Base-by-base conservation (phyloP, 2,888 invertebrate species). In the Dione vanillae region DNA sequence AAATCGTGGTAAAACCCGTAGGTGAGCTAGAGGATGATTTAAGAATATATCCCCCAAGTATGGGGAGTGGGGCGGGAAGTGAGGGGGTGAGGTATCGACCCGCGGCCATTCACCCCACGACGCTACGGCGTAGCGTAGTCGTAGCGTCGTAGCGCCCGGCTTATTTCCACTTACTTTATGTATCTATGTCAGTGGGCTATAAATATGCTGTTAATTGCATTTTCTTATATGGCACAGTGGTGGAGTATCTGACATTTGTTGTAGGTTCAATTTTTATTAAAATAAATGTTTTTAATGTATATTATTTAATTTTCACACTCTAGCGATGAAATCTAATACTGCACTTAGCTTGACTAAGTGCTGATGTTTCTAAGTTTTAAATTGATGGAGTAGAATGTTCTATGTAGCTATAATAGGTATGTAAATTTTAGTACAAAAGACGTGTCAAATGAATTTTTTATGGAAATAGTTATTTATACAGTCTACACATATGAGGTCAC, bases 71-170 rank as follows among this genome's bases (percentile, higher is more conserved):
- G 51, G 65, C 59, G 70, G 77, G 76, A 73, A 73, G 69, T 70
- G 73, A 74, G 79, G 73, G 70, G 75, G 72, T 77, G 78, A 86
- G 87, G 79, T 92, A 92, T 91, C 92, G 92, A 92, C 91, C 91
- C 79, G 79, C 80, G 91, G 91, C 87, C 90, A 83, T 91, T 90
- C 87, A 91, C 87, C 91, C 88, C 79, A 64, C 45, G 11, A 56
- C 87, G 85, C 87, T 80, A 81, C 80, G 79, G 75, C 84, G 84
- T 85, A 85, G 82, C 84, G 84, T 85, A 84, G 74, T 75, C 82
- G 83, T 83, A 83, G 82, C 80, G 43, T 47, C 54, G 59, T 65
- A 61, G 61, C 43, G 35, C 47, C 54, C 49, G 52, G 65, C 69
- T 69, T 69, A 69, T 72, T 56, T 69, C 56, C 45, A 52, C 65